A percentile compares a stretch with the other conserved stretches of the same genome.
Conservation (phyloP, 2,113 vertebrate genomes). For the Gymnocephalus cernua region DNA sequence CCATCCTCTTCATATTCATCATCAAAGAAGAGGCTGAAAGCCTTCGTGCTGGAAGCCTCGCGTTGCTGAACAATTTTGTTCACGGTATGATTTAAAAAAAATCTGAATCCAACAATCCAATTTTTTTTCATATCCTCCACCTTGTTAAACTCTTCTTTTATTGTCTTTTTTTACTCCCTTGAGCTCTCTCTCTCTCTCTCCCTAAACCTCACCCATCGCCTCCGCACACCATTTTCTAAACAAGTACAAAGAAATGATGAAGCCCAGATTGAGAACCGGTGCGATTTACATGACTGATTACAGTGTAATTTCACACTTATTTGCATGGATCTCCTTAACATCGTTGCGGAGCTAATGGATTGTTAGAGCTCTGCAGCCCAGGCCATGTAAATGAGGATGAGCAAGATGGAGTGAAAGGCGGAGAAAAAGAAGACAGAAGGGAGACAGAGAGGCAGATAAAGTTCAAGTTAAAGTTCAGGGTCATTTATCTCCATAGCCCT, state of each 20-base stretch:
- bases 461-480: conserved; percentile 78
- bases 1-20: conserved; percentile 42
- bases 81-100: conserved; percentile 64
- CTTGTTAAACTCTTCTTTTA: conserved; percentile 51
- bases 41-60: conserved; percentile 47
- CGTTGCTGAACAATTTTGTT: conserved; percentile 65
- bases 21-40: conserved; percentile 57
- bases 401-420: conserved; percentile 37
- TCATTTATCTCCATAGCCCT: conserved; percentile 59
- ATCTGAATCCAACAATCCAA: conserved; percentile 61
- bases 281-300: conserved; percentile 84
- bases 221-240: conserved; percentile 57
- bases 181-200: conserved; percentile 17
- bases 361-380: conserved; percentile 57
- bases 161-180: conserved; percentile 27
- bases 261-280: conserved; percentile 60
- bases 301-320: conserved; percentile 81
- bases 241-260: conserved; percentile 58
- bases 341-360: conserved; percentile 72
- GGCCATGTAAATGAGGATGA: conserved; percentile 64
- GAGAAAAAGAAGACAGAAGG: conserved; percentile 1
- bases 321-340: conserved; percentile 77
- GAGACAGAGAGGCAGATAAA: conserved; percentile 58
- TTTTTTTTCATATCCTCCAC: conserved; percentile 43
- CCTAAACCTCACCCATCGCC: conserved; percentile 45